Percentiles rank a stretch among this genome's conserved stretches.
phyloP scores from a whole-genome alignment of 2,113 vertebrate genomes.

The Picathartes gymnocephalus region DNA sequence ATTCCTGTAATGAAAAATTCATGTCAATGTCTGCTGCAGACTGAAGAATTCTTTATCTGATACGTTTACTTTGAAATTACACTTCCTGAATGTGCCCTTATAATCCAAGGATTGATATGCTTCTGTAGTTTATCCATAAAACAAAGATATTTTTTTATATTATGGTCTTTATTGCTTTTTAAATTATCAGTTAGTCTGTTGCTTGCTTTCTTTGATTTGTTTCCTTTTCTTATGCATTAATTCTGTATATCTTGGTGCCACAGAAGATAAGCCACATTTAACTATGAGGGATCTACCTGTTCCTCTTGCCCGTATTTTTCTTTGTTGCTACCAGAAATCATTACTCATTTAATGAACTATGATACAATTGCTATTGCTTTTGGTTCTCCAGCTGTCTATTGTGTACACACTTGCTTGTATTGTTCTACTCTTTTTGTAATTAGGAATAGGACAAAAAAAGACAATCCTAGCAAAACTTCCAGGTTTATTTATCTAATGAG shows the following conservation, averaged over 20 bases:
- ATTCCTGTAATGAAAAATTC: not conserved
- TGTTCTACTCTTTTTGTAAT: not conserved
- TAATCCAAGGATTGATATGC: not conserved
- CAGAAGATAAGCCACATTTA: not conserved
- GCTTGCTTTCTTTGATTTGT: not conserved
- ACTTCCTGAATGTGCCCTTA: not conserved
- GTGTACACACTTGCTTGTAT: not conserved
- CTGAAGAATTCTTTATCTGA: not conserved
- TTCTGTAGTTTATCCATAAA: not conserved
- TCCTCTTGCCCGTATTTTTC: not conserved
- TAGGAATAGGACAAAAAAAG: not conserved
- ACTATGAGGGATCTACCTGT: not conserved
- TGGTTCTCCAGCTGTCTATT: not conserved
- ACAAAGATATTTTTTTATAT: not conserved
- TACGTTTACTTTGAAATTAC: not conserved
- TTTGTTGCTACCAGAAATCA: not conserved
- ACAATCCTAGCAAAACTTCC: not conserved
- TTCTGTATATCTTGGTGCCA: not conserved
- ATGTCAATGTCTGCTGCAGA: not conserved
- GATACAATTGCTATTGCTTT: not conserved
- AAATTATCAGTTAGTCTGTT: not conserved
- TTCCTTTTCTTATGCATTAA: not conserved
- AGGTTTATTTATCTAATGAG: not conserved
- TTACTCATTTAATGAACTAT: not conserved
- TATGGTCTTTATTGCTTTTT: not conserved